Percentiles rank a stretch among this genome's conserved stretches.
Conservation (phyloP, 2,888 invertebrate genomes). For the Trissoscelio sp. region DNA sequence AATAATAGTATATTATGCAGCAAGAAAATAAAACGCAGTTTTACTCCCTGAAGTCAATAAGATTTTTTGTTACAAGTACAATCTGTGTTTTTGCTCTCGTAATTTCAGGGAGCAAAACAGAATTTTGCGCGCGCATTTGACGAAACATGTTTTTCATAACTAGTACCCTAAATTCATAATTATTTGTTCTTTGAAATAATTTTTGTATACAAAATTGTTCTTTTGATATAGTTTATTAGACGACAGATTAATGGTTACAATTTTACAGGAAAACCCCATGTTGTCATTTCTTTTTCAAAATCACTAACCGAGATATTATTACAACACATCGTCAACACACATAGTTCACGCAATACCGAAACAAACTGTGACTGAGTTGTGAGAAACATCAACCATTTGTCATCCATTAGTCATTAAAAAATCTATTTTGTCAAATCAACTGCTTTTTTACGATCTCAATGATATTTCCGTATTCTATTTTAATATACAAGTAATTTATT, state of each 20-base stretch:
- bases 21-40: too few relatives aligned
- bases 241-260: constrained; percentile 8
- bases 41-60: too few relatives aligned
- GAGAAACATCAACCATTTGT: constrained; percentile 1
- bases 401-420: constrained; percentile 2
- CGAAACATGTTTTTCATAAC: too few relatives aligned
- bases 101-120: too few relatives aligned
- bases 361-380: background rate
- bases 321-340: background rate
- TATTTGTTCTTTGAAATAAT: background rate
- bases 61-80: too few relatives aligned
- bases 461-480: background rate
- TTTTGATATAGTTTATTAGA: background rate
- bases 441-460: background rate
- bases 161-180: too few relatives aligned
- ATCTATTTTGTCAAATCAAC: background rate
- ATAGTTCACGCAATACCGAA: background rate
- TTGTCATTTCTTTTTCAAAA: constrained; percentile 8
- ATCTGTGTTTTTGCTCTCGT: too few relatives aligned
- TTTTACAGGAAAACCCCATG: background rate
- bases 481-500: background rate
- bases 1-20: too few relatives aligned
- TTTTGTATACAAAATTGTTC: background rate
- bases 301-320: constrained; percentile 1
- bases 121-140: too few relatives aligned